These are phyloP conservation scores for Montipora efflorescens DNA, from an alignment of 64 coral and sea anemone species.

Conservation along the genomic window DNA sequence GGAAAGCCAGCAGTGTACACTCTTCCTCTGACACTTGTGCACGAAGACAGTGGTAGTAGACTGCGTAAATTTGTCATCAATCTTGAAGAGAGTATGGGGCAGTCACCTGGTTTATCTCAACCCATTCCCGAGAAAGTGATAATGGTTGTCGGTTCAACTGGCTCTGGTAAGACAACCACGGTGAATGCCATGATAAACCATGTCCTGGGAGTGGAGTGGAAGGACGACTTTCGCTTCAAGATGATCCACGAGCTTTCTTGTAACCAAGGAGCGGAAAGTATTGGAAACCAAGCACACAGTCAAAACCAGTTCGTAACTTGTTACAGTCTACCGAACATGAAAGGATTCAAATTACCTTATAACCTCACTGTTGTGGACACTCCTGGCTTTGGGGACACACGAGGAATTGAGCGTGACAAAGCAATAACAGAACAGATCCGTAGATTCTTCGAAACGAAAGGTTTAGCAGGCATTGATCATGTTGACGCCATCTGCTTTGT, in stretches of 20 bases:
- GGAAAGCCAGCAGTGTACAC: constrained; percentile 26
- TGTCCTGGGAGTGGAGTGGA: constrained; percentile 51
- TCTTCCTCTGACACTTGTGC: constrained; percentile 24
- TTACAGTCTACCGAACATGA: constrained; percentile 47
- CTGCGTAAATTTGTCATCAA: background rate
- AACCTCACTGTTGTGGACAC: constrained; percentile 55
- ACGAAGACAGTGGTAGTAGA: background rate
- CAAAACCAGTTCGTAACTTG: constrained; percentile 55
- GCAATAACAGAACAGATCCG: constrained; percentile 53
- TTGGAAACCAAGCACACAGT: constrained; percentile 50
- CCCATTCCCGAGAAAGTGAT: constrained; percentile 43
- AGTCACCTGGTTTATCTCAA: background rate
- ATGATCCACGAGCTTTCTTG: constrained; percentile 61
- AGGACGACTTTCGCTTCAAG: constrained; percentile 59
- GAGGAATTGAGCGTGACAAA: constrained; percentile 59
- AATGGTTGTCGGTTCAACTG: constrained; percentile 55
- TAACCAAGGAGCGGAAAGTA: constrained; percentile 15
- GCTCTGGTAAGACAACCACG: constrained; percentile 51
- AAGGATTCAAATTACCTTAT: constrained; percentile 52
- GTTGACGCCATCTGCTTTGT: constrained; percentile 66
- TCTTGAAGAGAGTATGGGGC: background rate
- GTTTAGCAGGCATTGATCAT: constrained; percentile 60
- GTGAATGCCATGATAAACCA: constrained; percentile 68
- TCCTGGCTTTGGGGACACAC: constrained; percentile 4
- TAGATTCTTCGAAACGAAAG: constrained; percentile 50